Percentiles rank a stretch among this genome's conserved stretches.
These are phyloP conservation scores for Petrocephalus microphthalmus DNA, from an alignment of 2,113 vertebrate species.

Conservation along the genomic window DNA sequence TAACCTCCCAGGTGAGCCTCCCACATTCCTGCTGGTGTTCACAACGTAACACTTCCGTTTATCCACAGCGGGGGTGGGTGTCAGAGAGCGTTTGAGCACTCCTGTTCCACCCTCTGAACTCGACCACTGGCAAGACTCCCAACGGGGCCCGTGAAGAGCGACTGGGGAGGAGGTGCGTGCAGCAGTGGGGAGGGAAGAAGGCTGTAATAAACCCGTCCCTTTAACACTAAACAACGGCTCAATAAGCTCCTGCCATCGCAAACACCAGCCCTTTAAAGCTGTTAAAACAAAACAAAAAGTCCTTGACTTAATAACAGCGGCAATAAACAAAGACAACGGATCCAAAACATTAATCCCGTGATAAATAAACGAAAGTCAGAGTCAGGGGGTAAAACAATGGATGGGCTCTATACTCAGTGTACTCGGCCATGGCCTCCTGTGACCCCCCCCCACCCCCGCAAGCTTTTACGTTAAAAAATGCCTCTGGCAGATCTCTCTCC, in stretches of 20 bases:
- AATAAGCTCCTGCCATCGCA: not conserved
- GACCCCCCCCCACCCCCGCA: not conserved
- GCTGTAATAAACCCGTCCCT: not conserved
- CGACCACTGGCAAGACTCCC: not conserved
- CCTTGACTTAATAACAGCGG: not conserved
- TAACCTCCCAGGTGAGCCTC: not conserved
- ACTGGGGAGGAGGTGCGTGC: not conserved
- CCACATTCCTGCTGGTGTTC: not conserved
- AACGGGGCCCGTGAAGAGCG: not conserved
- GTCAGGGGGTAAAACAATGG: not conserved
- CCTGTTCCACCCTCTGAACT: not conserved
- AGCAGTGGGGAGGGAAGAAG: not conserved
- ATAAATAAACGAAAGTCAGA: not conserved
- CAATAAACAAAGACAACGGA: not conserved
- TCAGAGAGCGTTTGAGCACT: not conserved
- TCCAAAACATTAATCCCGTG: not conserved
- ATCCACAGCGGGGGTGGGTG: not conserved
- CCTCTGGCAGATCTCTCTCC: not conserved
- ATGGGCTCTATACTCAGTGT: not conserved
- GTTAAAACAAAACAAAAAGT: not conserved
- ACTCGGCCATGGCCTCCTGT: not conserved
- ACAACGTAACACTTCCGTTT: not conserved
- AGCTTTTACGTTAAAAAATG: conserved; percentile 5
- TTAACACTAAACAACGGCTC: not conserved
- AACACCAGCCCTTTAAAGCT: not conserved